Evolutionary conservation across 1,140 invertebrate genomes (phyloP).

Genomic region (Homalodisca vitripennis): DNA sequence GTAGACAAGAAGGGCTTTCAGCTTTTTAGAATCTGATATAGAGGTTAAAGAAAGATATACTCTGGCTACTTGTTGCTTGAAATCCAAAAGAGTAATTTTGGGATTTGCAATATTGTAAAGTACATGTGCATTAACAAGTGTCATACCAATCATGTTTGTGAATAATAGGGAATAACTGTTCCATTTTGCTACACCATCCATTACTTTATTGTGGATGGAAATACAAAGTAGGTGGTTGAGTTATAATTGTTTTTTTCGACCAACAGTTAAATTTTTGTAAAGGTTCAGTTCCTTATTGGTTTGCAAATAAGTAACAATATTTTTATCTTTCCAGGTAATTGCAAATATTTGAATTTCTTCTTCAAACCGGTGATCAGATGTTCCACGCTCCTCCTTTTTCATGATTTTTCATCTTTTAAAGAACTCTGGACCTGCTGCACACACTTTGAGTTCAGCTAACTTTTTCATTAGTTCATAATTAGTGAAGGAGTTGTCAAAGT

Average conservation of each 20-base stretch:
- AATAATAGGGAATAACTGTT: conserved; percentile 39
- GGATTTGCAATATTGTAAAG: conserved; percentile 36
- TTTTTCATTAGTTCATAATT: conserved; percentile 42
- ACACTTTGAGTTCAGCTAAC: conserved; percentile 2
- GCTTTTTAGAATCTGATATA: conserved; percentile 36
- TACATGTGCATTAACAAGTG: conserved; percentile 36
- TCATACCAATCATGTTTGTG: conserved; percentile 34
- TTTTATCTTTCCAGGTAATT: conserved; percentile 38
- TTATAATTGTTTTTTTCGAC: conserved; percentile 34
- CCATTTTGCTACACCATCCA: conserved; percentile 33
- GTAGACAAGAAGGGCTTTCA: conserved; percentile 28
- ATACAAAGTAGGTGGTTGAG: conserved; percentile 36
- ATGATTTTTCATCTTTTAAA: conserved; percentile 15
- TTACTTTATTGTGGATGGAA: conserved; percentile 36
- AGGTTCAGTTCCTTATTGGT: conserved; percentile 32
- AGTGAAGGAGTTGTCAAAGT: conserved; percentile 45
- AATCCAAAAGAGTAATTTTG: conserved; percentile 36
- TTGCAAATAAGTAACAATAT: conserved; percentile 35
- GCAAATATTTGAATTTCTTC: conserved; percentile 16
- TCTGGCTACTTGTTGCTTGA: conserved; percentile 34
- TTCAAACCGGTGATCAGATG: conserved; percentile 9
- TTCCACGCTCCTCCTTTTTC: conserved; percentile 14
- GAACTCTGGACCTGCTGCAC: conserved; percentile 5
- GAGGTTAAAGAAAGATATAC: conserved; percentile 35
- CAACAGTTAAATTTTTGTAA: conserved; percentile 35